These are phyloP conservation scores for Embiotoca jacksoni DNA, from an alignment of 2,113 vertebrate species.

Conservation along the genomic window DNA sequence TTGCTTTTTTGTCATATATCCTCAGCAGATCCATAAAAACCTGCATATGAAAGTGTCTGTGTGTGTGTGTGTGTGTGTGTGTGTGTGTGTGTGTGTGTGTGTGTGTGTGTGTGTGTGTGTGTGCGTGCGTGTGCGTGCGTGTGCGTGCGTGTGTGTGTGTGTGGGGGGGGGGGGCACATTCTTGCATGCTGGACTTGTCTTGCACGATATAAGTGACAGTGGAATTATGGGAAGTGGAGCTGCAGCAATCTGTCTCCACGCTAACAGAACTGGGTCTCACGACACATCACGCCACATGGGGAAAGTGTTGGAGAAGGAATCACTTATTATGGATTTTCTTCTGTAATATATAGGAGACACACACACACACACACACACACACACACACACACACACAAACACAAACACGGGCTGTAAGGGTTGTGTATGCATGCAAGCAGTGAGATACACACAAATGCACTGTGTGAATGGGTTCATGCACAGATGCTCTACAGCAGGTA, in stretches of 20 bases:
- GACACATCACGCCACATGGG: conserved; percentile 26
- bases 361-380: not conserved
- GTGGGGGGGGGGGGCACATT: too few species aligned
- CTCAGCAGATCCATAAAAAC: too few species aligned
- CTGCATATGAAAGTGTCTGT: too few species aligned
- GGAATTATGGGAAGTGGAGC: conserved; percentile 39
- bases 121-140: too few species aligned
- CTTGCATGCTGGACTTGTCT: too few species aligned
- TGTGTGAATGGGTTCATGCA: conserved; percentile 22
- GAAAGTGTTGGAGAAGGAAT: conserved; percentile 43
- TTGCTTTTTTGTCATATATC: too few species aligned
- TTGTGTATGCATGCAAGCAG: conserved; percentile 4
- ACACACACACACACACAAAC: too few species aligned
- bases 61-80: too few species aligned
- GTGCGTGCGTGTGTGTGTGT: too few species aligned
- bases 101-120: too few species aligned
- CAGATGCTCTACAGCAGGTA: conserved; percentile 24
- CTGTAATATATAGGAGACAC: conserved; percentile 49
- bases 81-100: too few species aligned
- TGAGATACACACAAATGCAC: not conserved
- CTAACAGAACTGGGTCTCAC: conserved; percentile 60
- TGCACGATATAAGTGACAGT: conserved; percentile 26
- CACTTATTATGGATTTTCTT: conserved; percentile 35
- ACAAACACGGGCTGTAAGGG: not conserved
- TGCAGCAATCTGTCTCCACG: conserved; percentile 52